phyloP scores from a whole-genome alignment of 2,113 vertebrate genomes.

The Rhineura floridana region DNA sequence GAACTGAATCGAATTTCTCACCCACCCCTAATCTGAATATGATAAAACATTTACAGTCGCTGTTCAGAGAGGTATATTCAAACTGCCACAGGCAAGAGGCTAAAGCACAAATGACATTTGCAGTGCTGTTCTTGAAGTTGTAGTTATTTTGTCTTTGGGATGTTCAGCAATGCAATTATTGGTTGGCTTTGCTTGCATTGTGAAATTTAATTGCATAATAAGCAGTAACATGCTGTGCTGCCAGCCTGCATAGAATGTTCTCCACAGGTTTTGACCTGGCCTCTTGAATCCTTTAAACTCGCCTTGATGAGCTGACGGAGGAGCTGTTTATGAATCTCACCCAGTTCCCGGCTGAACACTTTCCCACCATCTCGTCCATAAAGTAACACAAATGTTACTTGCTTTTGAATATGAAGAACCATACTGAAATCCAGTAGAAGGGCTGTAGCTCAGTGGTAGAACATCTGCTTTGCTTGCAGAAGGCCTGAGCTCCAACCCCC shows the following conservation, averaged over 20 bases:
- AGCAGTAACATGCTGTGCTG: neutral
- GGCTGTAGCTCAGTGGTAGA: too few relatives aligned
- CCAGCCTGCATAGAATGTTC: neutral
- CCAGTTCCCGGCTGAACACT: neutral
- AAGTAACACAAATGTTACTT: neutral
- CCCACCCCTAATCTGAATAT: too few relatives aligned
- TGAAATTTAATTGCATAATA: neutral
- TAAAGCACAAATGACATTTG: neutral
- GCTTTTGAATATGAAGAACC: neutral
- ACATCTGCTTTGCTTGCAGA: too few relatives aligned
- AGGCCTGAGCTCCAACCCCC: too few relatives aligned
- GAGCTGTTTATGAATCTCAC: slow-evolving; percentile 22
- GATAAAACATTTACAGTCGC: neutral
- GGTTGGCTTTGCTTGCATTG: slow-evolving; percentile 18
- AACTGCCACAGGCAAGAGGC: neutral
- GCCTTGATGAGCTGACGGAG: neutral
- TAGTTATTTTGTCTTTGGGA: neutral
- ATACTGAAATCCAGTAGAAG: neutral
- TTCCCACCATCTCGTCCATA: neutral
- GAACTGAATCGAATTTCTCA: too few relatives aligned
- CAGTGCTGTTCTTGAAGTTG: neutral
- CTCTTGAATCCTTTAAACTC: neutral
- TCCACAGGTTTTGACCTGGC: slow-evolving; percentile 3
- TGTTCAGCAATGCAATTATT: slow-evolving; percentile 1
- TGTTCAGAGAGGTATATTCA: neutral